Evolutionary conservation across 2,888 invertebrate species (phyloP).

Genomic region (Euzophera pinguis): DNA sequence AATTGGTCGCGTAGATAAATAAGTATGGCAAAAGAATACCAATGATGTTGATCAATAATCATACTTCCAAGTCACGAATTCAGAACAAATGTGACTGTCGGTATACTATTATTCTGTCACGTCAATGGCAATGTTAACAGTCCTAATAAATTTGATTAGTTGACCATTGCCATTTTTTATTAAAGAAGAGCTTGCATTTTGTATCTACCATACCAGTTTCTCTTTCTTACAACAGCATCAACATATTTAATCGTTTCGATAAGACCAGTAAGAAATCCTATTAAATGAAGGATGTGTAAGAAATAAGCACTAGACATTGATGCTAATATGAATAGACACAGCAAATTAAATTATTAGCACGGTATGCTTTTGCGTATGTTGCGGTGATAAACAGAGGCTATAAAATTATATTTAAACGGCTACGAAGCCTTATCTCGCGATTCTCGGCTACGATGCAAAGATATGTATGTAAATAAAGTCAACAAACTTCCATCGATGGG

Average conservation of each 20-base stretch:
- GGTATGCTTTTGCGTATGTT: constrained; percentile 12
- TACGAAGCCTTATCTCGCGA: constrained; percentile 14
- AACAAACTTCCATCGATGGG: constrained; percentile 19
- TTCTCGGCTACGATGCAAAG: constrained; percentile 6
- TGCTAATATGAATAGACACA: constrained; percentile 8
- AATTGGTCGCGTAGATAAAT: too few species aligned
- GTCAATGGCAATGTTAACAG: too few species aligned
- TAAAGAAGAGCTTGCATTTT: too few species aligned
- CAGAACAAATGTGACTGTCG: too few species aligned
- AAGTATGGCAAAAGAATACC: too few species aligned
- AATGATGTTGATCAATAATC: too few species aligned
- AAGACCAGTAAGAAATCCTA: constrained; percentile 12
- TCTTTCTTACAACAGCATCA: too few species aligned
- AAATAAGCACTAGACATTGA: constrained; percentile 3
- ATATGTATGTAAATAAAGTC: constrained; percentile 15
- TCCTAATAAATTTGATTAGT: too few species aligned
- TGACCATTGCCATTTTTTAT: too few species aligned
- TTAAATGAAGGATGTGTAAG: constrained; percentile 11
- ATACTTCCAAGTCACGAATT: too few species aligned
- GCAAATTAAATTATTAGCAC: constrained; percentile 12
- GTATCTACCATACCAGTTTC: too few species aligned
- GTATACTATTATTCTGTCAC: too few species aligned
- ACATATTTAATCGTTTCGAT: background rate
- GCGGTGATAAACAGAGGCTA: constrained; percentile 16
- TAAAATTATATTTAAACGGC: constrained; percentile 21